Evolutionary conservation across 2,113 vertebrate genomes (phyloP), one percentile per base, ranked within the genome.

Genomic region (Genyomyrus donnyi): DNA sequence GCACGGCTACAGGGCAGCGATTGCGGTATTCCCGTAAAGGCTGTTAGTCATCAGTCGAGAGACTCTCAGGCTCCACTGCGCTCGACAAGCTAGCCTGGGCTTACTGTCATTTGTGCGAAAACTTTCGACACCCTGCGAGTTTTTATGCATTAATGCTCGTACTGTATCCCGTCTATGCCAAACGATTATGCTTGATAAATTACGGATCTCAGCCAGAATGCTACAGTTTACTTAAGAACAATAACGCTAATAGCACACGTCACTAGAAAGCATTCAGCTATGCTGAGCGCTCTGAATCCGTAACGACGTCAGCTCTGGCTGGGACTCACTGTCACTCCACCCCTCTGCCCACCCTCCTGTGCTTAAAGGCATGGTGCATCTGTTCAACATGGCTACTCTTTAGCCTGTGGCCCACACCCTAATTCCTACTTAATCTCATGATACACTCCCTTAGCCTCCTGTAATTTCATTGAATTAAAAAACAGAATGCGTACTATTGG

Each of bases 321-420:
- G 42, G 9, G 24, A 86, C 48, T 48, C 8, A 27, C 45, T 49
- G n/a, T 35, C 83, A 19, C 53, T 15, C 58, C n/a, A 48, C 39
- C 87, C 84, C 19, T 49, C 85, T 86, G 90, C 93, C 91, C 88
- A 89, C 92, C 90, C 92, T 93, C 92, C 89, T 48, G 45, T 27
- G 48, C 93, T 93, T 91, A 93, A 93, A 94, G 94, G 93, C 93
- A 94, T 88, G 89, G 91, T 94, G 91, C 94, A 96, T 96, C 94
- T 95, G 94, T 93, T 95, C 94, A 95, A 94, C 90, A 93, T 92
- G 91, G 93, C 93, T 89, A 92, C 93, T 90, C 91, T 89, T 92
- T 91, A 92, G 93, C 89, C 88, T 90, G 91, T 92, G 92, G 94
- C 93, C 93, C 90, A 90, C 74, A 42, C 31, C 85, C 90, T 87